Evolutionary conservation across 2,113 vertebrate genomes (phyloP), one percentile per base, ranked within the genome.

Genomic region (Phrynosoma blainvillii): DNA sequence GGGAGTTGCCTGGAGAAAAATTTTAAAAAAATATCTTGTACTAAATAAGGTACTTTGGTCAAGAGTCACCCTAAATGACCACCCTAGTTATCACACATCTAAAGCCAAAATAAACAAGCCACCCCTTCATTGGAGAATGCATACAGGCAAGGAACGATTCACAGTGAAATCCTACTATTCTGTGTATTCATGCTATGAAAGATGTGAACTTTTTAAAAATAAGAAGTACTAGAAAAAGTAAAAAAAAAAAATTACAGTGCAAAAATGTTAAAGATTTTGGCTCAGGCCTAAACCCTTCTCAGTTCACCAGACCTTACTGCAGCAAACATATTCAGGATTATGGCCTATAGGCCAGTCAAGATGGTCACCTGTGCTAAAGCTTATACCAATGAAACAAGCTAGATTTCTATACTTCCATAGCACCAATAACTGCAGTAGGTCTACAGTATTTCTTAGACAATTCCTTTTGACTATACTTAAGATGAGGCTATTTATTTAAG

Each of bases 11-110:
- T 93, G 85, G 91, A 94, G 89, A 95, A 95, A 93, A 76, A 77
- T 47, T 47, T 47, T 47, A 4, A 47, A 85, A 95, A 81, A 94
- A 96, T 83, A 93, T 25, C 87, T 89, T 93, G 93, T 89, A 93
- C 86, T 95, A 96, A 94, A 94, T 92, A 95, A 88, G 93, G 80
- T 77, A 87, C 93, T 94, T 78, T 81, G 65, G 93, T 92, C 90
- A 95, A 93, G 91, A 89, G 79, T 84, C 88, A 94, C 91, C 89
- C 90, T 92, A 93, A 90, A 87, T 95, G 94, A 96, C 93, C 84
- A 95, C 94, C 93, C 92, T 95, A 94, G 78, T 85, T 90, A 95
- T 91, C 42, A 94, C 47, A 83, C 90, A 89, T 79, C 36, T 79
- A 93, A 68, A 47, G 87, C 90, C 93, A 94, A 95, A 96, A 94